A percentile compares a stretch with the other conserved stretches of the same genome.
phyloP scores from a whole-genome alignment of 2,888 invertebrate genomes.

The Aethes cnicana region DNA sequence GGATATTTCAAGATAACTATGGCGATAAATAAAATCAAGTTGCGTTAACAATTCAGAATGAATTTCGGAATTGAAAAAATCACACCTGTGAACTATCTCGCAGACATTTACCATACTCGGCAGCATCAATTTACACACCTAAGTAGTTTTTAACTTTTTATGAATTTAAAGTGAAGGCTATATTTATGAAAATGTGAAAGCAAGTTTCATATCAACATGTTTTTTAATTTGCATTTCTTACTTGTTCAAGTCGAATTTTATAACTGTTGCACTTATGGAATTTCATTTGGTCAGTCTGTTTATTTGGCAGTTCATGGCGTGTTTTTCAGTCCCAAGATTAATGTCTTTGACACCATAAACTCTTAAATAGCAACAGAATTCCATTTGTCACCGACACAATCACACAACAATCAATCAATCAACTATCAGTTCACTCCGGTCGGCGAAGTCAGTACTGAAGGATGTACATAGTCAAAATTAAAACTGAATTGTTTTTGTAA shows the following conservation, averaged over 20 bases:
- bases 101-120: no score
- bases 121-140: no score
- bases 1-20: neutral
- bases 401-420: neutral
- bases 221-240: no score
- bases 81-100: no score
- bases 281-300: no score
- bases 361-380: slow-evolving; percentile 7
- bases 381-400: slow-evolving; percentile 9
- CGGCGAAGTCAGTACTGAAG: neutral
- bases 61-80: neutral
- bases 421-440: slow-evolving; percentile 8
- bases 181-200: no score
- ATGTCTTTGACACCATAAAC: slow-evolving; percentile 4
- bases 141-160: no score
- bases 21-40: slow-evolving; percentile 22
- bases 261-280: no score
- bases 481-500: neutral
- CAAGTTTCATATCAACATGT: no score
- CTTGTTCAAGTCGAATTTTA: no score
- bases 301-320: no score
- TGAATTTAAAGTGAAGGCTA: no score
- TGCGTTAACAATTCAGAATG: neutral
- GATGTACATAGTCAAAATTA: neutral
- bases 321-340: neutral